These are phyloP conservation scores for Pangasius mekongensis DNA, from an alignment of 2,797 vertebrate genomes.

Conservation along the genomic window DNA sequence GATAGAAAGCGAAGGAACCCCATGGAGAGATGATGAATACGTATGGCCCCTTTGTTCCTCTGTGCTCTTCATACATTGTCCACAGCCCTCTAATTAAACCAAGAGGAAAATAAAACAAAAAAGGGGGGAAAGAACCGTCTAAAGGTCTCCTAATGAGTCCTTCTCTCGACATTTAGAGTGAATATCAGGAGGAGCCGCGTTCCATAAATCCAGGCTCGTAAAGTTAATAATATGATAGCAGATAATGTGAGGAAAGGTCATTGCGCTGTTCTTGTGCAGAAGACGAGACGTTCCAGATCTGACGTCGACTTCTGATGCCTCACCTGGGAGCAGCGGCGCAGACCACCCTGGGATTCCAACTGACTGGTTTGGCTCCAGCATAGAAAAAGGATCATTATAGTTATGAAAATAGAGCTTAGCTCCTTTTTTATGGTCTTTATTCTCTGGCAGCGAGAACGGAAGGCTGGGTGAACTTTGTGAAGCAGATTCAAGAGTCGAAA, in stretches of 20 bases:
- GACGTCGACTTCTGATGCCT: slow-evolving; percentile 29
- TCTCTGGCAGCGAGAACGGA: background rate
- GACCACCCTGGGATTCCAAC: slow-evolving; percentile 18
- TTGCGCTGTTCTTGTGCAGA: background rate
- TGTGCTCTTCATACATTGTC: slow-evolving; percentile 27
- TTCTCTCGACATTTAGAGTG: slow-evolving; percentile 55
- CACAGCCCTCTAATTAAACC: slow-evolving; percentile 50
- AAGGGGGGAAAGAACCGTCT: slow-evolving; percentile 21
- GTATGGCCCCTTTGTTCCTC: slow-evolving; percentile 36
- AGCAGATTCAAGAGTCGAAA: background rate
- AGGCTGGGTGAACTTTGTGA: background rate
- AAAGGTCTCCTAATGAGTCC: slow-evolving; percentile 60
- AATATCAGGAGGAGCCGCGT: slow-evolving; percentile 43
- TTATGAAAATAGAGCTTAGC: slow-evolving; percentile 29
- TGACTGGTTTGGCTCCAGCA: background rate
- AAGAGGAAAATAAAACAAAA: slow-evolving; percentile 50
- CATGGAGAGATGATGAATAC: slow-evolving; percentile 35
- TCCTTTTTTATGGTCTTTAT: background rate
- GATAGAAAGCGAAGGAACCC: slow-evolving; percentile 6
- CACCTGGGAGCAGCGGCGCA: slow-evolving; percentile 21
- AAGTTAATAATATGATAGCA: slow-evolving; percentile 55
- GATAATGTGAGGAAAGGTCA: slow-evolving; percentile 59
- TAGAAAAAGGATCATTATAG: slow-evolving; percentile 27
- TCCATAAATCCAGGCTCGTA: slow-evolving; percentile 58
- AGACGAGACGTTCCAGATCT: slow-evolving; percentile 29